Evolutionary conservation across 2,113 vertebrate genomes (phyloP), one percentile per base, ranked within the genome.

Genomic region (Lamprologus sp.): DNA sequence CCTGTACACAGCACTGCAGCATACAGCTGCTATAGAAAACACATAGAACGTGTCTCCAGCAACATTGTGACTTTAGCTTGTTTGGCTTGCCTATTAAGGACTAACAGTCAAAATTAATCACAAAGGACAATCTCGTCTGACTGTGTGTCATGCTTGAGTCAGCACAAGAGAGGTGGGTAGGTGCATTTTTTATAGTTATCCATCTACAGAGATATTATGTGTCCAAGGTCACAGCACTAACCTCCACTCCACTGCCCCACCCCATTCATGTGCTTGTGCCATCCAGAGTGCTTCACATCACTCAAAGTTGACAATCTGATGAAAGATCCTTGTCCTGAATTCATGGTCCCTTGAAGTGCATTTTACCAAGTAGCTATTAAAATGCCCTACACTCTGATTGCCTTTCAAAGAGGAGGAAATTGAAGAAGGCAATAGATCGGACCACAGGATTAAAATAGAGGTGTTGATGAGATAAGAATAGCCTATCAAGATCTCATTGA

Each of bases 291-390:
- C 87, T 87, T 68, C 58, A 85, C 90, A 92, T 94, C 91, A 84
- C 84, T 94, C 91, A 93, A 49, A 87, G 87, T 92, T 89, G 91
- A 92, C 80, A 88, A 87, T 92, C 86, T 90, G 88, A 90, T 92
- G 87, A 94, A 92, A 87, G 75, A 90, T 83, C 90, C 89, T 87
- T 83, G 84, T 89, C 83, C 88, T 77, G 90, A 90, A 89, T 85
- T 89, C 85, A 56, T 75, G 88, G 84, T 90, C 83, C 86, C 90
- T 94, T 92, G 81, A 87, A 94, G 94, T 91, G 88, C 85, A 84
- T 93, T 93, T 82, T 81, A 80, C 90, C 84, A 89, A 94, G 94
- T 63, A 89, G 77, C 92, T 89, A 90, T 95, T 94, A 94, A 93
- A 92, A 92, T 92, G 86, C 87, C 79, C 86, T 83, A 84, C 82